A percentile compares a stretch with the other conserved stretches of the same genome.
Evolutionary conservation across 2,113 vertebrate genomes (phyloP).

Genomic region (Danionella cerebrum): DNA sequence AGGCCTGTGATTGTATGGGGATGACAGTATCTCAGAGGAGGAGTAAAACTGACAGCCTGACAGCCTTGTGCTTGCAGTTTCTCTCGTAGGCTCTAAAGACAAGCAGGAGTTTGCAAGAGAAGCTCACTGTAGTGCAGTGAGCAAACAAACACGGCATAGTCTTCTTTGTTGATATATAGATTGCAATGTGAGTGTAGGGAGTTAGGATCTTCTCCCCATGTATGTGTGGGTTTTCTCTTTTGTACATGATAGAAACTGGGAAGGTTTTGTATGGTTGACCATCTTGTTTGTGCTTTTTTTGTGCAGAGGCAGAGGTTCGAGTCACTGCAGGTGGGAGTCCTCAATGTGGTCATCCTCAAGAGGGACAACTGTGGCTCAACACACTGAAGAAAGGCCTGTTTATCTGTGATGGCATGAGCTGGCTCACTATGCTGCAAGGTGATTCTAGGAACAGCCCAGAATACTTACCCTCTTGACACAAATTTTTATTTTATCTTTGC

Average conservation of each 20-base stretch:
- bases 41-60: constrained; percentile 24
- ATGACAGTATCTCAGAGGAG: constrained; percentile 28
- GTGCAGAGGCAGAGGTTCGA: constrained; percentile 41
- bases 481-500: too few species aligned
- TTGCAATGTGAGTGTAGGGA: too few species aligned
- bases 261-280: too few species aligned
- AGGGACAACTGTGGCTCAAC: constrained; percentile 81
- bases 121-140: background rate
- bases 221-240: too few species aligned
- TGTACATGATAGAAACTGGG: too few species aligned
- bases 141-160: constrained; percentile 1
- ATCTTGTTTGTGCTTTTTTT: background rate
- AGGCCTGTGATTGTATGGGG: constrained; percentile 43
- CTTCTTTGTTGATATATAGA: too few species aligned
- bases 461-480: too few species aligned
- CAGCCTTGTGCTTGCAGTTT: constrained; percentile 15
- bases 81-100: constrained; percentile 17
- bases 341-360: constrained; percentile 60
- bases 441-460: too few species aligned
- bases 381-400: constrained; percentile 61
- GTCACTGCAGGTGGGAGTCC: constrained; percentile 72
- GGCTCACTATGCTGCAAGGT: constrained; percentile 80
- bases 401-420: constrained; percentile 71
- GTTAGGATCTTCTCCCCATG: too few species aligned
- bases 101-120: constrained; percentile 2